Percentiles rank a stretch among this genome's conserved stretches.
Conservation (phyloP, 2,113 vertebrate species). For the Corythornis vintsioides region DNA sequence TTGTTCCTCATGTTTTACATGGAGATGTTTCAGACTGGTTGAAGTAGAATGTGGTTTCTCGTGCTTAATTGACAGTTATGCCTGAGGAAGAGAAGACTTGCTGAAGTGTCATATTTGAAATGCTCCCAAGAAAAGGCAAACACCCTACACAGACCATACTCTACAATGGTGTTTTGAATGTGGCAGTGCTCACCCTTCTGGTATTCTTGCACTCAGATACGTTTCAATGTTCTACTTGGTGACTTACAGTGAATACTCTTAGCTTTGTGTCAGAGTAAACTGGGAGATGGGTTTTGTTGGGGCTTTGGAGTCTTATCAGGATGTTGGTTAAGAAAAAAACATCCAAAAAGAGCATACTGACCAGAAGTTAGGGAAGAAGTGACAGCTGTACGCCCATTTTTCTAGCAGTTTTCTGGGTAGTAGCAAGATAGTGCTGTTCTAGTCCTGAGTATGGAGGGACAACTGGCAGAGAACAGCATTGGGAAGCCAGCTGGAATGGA, state of each 20-base stretch:
- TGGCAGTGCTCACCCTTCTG: not conserved
- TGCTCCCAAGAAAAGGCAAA: not conserved
- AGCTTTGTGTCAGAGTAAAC: not conserved
- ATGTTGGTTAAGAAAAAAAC: not conserved
- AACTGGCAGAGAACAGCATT: not conserved
- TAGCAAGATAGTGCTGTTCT: not conserved
- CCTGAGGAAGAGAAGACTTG: not conserved
- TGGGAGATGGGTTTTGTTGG: not conserved
- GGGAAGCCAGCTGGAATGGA: not conserved
- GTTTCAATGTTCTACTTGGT: not conserved
- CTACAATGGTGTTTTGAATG: not conserved
- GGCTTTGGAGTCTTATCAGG: not conserved
- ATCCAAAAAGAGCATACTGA: not conserved
- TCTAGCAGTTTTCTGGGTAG: not conserved
- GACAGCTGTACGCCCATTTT: not conserved
- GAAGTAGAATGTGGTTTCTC: not conserved
- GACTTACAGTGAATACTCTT: not conserved
- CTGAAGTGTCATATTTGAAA: not conserved
- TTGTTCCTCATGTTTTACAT: not conserved
- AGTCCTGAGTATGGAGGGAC: not conserved
- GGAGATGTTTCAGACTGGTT: not conserved
- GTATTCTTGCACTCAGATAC: not conserved
- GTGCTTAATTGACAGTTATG: not conserved
- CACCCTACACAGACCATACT: not conserved
- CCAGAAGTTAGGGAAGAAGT: not conserved